These are phyloP conservation scores for Acanthisitta chloris DNA, from an alignment of 2,113 vertebrate species.

Conservation along the genomic window DNA sequence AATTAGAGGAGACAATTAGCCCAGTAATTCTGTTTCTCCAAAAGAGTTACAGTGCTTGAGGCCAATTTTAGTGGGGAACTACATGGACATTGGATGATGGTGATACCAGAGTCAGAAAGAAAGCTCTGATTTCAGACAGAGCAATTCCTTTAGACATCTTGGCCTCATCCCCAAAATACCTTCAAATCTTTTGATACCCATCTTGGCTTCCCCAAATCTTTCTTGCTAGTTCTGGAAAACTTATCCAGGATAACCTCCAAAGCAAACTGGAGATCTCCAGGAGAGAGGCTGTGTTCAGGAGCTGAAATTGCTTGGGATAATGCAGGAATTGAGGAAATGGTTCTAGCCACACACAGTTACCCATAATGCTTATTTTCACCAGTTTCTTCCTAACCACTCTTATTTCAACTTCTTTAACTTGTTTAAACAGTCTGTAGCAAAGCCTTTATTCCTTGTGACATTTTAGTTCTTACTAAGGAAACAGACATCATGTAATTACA, in stretches of 20 bases:
- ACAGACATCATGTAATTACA: slow-evolving; percentile 13
- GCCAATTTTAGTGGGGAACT: not conserved
- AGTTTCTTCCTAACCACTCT: not conserved
- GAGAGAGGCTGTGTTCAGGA: not conserved
- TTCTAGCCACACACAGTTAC: not conserved
- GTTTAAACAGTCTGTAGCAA: not conserved
- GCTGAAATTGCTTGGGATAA: not conserved
- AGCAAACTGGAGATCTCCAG: not conserved
- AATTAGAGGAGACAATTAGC: not conserved
- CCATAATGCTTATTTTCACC: not conserved
- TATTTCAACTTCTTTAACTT: not conserved
- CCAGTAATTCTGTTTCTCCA: not conserved
- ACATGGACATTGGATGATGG: not conserved
- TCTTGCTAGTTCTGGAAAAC: not conserved
- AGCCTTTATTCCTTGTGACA: slow-evolving; percentile 6
- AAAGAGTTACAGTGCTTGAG: not conserved
- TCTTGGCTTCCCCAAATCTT: not conserved
- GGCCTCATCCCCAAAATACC: not conserved
- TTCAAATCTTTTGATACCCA: not conserved
- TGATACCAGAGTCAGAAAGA: not conserved
- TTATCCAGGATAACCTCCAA: not conserved
- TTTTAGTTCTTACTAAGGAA: slow-evolving; percentile 28
- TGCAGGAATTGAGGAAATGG: not conserved
- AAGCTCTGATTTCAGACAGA: not conserved
- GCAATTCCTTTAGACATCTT: not conserved